Base-by-base conservation (phyloP, 2,113 vertebrate genomes). In the Etheostoma cragini region DNA sequence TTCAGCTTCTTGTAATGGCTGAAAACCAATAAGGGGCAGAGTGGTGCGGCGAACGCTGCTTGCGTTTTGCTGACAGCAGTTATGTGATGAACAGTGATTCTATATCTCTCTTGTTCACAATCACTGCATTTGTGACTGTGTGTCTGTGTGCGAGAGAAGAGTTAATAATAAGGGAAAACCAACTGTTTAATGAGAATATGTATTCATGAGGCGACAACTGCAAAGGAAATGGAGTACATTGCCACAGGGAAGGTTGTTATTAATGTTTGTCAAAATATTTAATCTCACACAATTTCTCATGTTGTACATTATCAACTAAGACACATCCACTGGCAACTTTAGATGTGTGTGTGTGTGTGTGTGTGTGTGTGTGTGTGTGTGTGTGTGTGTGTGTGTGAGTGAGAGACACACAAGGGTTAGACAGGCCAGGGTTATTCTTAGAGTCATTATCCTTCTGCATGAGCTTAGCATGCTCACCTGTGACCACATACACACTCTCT, bases 391-490 rank as follows among this genome's bases (percentile, higher is more conserved):
- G 24, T 60, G 53, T 42, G 42, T 14, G 15, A 8, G 52, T 12
- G n/a, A 52, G 81, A 78, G 49, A 5, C 19, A 50, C 22, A 60
- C 60, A 46, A 30, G 81, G 50, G 75, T 72, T 47, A 82, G 52
- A 3, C 46, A 42, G 76, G 76, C 82, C 80, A 72, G 53, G 54
- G 72, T 88, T 94, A 91, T 56, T 83, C 76, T 92, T 93, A 83
- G 90, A 76, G 11, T 57, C 78, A 52, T 92, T 85, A 94, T 91
- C 93, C 89, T 11, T 53, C 65, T 70, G 82, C 60, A 11, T 49
- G 72, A 81, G 91, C 91, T 94, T 89, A 93, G 42, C 68, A 80
- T 76, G 74, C 61, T 86, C 75, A 85, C 91, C 12, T 93, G 89
- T 76, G 79, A 76, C 63, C 33, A 24, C 35, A 75, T 26, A 58